phyloP scores from a whole-genome alignment of 1,140 invertebrate genomes.

The Apis dorsata region DNA sequence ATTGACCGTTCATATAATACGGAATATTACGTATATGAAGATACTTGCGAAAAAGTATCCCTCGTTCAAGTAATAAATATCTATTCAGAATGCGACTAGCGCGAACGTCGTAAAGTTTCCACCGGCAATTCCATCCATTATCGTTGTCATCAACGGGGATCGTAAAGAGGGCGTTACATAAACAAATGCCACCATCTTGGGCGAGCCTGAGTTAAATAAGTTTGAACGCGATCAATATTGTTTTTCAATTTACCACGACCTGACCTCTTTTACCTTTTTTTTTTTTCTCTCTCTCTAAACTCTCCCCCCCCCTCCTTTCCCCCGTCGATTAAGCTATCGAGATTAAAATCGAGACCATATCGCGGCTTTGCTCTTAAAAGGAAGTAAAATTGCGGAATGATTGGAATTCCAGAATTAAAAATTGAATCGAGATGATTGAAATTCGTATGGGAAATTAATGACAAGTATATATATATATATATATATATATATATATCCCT shows the following conservation, averaged over 20 bases:
- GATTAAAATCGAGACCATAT: constrained; percentile 14
- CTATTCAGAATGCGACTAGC: neutral
- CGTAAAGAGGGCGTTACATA: constrained; percentile 38
- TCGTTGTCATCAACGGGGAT: constrained; percentile 42
- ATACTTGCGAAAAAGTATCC: neutral
- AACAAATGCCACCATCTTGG: constrained; percentile 15
- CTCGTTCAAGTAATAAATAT: neutral
- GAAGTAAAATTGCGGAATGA: neutral
- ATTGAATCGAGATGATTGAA: neutral
- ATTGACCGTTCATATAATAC: too few relatives aligned
- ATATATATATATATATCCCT: too few relatives aligned
- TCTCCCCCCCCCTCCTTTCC: neutral
- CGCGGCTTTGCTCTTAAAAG: neutral
- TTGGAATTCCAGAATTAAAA: neutral
- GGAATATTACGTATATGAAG: too few relatives aligned
- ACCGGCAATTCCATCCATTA: constrained; percentile 33
- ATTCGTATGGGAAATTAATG: neutral
- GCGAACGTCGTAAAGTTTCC: constrained; percentile 45
- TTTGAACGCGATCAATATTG: constrained; percentile 32
- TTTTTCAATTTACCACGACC: constrained; percentile 17
- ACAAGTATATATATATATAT: too few relatives aligned
- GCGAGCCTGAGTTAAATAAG: neutral
- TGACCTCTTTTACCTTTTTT: neutral
- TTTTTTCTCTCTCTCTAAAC: too few relatives aligned
- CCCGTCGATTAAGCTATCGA: neutral